Evolutionary conservation across 2,113 vertebrate species (phyloP).

Genomic region (Nannospalax galili): DNA sequence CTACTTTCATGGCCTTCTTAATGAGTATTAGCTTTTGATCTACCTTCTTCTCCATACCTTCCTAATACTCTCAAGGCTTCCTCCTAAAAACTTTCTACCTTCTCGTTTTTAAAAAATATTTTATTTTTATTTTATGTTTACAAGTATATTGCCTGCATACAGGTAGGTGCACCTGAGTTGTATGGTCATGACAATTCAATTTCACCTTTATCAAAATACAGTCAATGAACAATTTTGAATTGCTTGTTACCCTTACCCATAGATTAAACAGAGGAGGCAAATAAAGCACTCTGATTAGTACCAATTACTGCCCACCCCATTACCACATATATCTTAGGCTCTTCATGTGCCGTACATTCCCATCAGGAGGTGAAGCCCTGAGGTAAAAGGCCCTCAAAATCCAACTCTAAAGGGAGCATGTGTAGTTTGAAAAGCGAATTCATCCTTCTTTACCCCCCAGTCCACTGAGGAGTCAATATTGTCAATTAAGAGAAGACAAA

Average conservation of each 20-base stretch:
- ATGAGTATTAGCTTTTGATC: neutral
- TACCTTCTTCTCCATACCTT: neutral
- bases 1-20: neutral
- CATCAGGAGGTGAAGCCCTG: neutral
- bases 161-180: no score
- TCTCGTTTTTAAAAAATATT: neutral
- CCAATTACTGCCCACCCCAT: neutral
- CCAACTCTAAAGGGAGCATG: neutral
- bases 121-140: no score
- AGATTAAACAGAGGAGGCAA: conserved; percentile 25
- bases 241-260: neutral
- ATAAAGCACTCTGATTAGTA: neutral
- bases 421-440: conserved; percentile 32
- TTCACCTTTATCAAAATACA: neutral
- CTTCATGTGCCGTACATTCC: neutral
- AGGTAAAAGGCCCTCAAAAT: neutral
- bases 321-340: neutral
- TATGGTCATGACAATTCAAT: neutral
- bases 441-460: neutral
- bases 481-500: neutral
- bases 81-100: neutral
- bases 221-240: neutral
- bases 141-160: no score
- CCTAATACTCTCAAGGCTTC: neutral
- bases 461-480: neutral